These are phyloP conservation scores for Pardosa pseudoannulata DNA, from an alignment of 2,888 invertebrate genomes.

Conservation along the genomic window DNA sequence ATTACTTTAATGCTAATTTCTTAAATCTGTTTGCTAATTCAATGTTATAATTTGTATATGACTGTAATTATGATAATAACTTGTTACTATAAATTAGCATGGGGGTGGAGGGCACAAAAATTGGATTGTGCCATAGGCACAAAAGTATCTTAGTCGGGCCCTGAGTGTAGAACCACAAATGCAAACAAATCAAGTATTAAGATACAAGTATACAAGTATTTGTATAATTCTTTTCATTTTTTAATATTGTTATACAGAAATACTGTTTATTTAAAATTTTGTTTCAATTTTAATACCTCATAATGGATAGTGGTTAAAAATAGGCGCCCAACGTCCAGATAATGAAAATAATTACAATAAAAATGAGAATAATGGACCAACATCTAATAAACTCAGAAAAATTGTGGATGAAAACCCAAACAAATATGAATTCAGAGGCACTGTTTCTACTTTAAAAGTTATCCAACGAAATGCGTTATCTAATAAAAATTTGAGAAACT, in stretches of 20 bases:
- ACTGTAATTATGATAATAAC: too few relatives aligned
- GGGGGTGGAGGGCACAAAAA: too few relatives aligned
- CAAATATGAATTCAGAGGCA: slow-evolving; percentile 21
- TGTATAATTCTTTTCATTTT: not conserved
- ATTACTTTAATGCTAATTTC: too few relatives aligned
- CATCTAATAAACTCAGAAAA: slow-evolving; percentile 34
- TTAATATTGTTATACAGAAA: slow-evolving; percentile 11
- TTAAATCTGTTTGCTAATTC: too few relatives aligned
- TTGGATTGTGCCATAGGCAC: too few relatives aligned
- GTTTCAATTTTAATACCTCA: not conserved
- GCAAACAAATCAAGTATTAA: too few relatives aligned
- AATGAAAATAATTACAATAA: slow-evolving; percentile 35
- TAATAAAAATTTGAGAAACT: slow-evolving; percentile 42
- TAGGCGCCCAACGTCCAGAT: slow-evolving; percentile 8
- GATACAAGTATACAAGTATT: too few relatives aligned
- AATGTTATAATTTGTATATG: too few relatives aligned
- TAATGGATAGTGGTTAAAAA: slow-evolving; percentile 19
- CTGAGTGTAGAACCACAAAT: too few relatives aligned
- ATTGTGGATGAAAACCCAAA: slow-evolving; percentile 21
- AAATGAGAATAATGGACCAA: slow-evolving; percentile 39
- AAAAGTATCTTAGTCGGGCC: too few relatives aligned
- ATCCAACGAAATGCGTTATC: slow-evolving; percentile 21
- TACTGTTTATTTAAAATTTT: slow-evolving; percentile 17
- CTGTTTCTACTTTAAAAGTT: slow-evolving; percentile 38
- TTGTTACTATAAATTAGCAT: too few relatives aligned